These are phyloP conservation scores for Myotis findleyi DNA, from an alignment of 2,797 vertebrate species.

Conservation along the genomic window DNA sequence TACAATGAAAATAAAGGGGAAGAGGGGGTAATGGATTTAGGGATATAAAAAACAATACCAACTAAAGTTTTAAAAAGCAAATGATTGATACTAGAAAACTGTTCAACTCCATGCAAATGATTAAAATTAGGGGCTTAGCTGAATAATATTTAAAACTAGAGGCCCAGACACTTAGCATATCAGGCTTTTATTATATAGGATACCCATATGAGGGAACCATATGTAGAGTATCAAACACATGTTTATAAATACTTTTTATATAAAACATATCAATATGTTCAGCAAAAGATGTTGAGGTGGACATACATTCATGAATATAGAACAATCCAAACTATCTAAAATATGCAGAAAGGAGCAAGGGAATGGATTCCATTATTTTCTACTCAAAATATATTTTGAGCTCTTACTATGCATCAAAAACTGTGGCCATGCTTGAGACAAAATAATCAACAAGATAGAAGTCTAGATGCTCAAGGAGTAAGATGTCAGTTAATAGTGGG, in stretches of 20 bases:
- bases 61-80: background rate
- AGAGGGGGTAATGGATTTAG: background rate
- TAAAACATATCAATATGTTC: background rate
- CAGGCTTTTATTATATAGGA: no score
- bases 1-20: background rate
- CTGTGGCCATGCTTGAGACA: background rate
- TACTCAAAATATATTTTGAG: background rate
- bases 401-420: background rate
- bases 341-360: background rate
- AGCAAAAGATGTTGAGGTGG: background rate
- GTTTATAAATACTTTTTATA: background rate
- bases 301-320: background rate
- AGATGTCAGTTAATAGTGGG: background rate
- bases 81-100: background rate
- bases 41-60: background rate
- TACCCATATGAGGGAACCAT: background rate
- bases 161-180: no score
- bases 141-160: background rate
- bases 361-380: background rate
- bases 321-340: background rate
- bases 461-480: background rate
- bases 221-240: background rate
- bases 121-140: background rate
- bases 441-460: background rate
- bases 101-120: background rate